phyloP scores from a whole-genome alignment of 2,113 vertebrate species.

The Agelaius tricolor region DNA sequence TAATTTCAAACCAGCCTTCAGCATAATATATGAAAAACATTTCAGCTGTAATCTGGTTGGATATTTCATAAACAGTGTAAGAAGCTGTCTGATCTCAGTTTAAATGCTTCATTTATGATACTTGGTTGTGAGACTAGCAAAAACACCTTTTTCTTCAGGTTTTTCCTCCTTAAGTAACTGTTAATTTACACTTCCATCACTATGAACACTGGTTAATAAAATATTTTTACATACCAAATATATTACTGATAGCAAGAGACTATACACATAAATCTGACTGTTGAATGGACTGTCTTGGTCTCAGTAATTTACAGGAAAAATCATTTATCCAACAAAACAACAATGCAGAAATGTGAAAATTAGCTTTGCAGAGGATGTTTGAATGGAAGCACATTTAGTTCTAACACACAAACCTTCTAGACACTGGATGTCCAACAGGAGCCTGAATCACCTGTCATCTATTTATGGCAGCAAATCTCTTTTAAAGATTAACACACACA shows the following conservation, averaged over 20 bases:
- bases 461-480: background rate
- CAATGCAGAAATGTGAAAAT: background rate
- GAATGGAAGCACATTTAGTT: background rate
- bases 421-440: background rate
- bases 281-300: background rate
- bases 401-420: background rate
- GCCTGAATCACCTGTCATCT: background rate
- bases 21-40: background rate
- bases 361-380: background rate
- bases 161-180: background rate
- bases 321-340: background rate
- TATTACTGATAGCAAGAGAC: background rate
- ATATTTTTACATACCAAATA: background rate
- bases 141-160: background rate
- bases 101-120: background rate
- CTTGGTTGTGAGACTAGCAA: background rate
- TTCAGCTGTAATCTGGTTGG: background rate
- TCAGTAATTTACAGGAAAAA: background rate
- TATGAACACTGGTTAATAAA: background rate
- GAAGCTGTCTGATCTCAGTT: background rate
- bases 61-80: background rate
- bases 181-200: background rate
- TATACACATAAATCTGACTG: background rate
- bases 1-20: background rate
- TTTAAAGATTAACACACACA: background rate